Percentiles rank a stretch among this genome's conserved stretches.
Conservation (phyloP, 2,888 invertebrate species). For the Scaptomyza cyrtandrae region DNA sequence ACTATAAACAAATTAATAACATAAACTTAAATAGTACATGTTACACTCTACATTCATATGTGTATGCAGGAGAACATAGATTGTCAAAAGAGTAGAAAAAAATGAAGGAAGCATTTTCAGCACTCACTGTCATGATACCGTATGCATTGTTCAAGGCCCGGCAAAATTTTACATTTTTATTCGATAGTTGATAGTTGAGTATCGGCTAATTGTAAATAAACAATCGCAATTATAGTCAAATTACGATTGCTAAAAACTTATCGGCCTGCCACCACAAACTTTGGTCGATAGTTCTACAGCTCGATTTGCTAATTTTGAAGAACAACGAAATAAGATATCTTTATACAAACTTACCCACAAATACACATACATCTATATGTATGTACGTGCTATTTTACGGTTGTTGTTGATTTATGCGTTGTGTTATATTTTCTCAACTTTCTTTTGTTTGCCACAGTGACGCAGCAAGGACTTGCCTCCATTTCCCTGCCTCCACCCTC, state of each 20-base stretch:
- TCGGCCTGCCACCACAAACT: constrained; percentile 40
- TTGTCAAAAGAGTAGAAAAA: too few species aligned
- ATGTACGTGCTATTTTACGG: constrained; percentile 26
- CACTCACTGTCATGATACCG: too few species aligned
- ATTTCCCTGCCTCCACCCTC: background rate
- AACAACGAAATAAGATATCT: constrained; percentile 48
- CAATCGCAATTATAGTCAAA: constrained; percentile 9
- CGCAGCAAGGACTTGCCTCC: constrained; percentile 22
- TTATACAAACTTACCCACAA: constrained; percentile 20
- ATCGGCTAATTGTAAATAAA: constrained; percentile 14
- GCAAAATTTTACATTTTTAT: background rate
- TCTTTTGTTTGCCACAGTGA: constrained; percentile 22
- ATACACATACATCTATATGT: constrained; percentile 11
- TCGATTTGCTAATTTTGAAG: constrained; percentile 47
- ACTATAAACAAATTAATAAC: too few species aligned
- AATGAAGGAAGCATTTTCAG: too few species aligned
- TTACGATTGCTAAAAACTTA: constrained; percentile 15
- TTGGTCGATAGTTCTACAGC: constrained; percentile 31
- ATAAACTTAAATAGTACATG: too few species aligned
- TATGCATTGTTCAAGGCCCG: background rate
- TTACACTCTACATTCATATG: too few species aligned
- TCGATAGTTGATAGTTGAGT: constrained; percentile 26
- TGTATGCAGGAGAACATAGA: too few species aligned
- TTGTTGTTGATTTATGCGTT: constrained; percentile 15
- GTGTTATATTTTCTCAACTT: background rate